Evolutionary conservation across 2,113 vertebrate species (phyloP).

Genomic region (Eleginops maclovinus): DNA sequence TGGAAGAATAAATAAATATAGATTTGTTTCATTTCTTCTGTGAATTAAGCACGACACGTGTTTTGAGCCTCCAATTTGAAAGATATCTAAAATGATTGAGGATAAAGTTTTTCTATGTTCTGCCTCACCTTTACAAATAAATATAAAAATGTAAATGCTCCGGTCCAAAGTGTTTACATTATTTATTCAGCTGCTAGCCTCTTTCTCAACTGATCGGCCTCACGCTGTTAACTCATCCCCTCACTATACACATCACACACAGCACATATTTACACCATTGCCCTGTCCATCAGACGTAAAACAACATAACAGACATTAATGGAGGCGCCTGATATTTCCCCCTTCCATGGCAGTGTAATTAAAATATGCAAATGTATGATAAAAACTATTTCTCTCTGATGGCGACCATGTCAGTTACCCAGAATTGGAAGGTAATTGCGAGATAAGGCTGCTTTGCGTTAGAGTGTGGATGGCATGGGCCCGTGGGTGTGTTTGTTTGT

Average conservation of each 20-base stretch:
- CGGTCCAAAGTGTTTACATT: slow-evolving; percentile 13
- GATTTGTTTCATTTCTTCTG: too few species aligned
- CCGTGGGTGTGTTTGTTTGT: neutral
- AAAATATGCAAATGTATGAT: slow-evolving; percentile 78
- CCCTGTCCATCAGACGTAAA: slow-evolving; percentile 42
- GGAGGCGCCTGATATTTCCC: slow-evolving; percentile 21
- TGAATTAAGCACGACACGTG: too few species aligned
- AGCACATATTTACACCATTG: neutral
- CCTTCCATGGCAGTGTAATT: slow-evolving; percentile 65
- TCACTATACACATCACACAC: neutral
- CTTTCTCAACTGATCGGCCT: slow-evolving; percentile 16
- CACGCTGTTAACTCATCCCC: neutral
- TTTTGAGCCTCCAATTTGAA: too few species aligned
- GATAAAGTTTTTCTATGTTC: neutral
- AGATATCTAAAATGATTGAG: neutral
- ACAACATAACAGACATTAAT: slow-evolving; percentile 21
- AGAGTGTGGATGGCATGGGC: slow-evolving; percentile 24
- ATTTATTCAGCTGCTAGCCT: slow-evolving; percentile 38
- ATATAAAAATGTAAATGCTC: slow-evolving; percentile 6
- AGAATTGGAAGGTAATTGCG: slow-evolving; percentile 54
- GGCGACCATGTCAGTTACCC: slow-evolving; percentile 48
- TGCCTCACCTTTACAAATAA: neutral
- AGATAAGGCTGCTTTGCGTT: slow-evolving; percentile 62
- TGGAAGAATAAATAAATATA: too few species aligned
- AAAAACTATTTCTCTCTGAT: slow-evolving; percentile 56